Percentiles rank a stretch among this genome's conserved stretches.
These are phyloP conservation scores for Myotis vivesi DNA, from an alignment of 2,797 vertebrate genomes.

Conservation along the genomic window DNA sequence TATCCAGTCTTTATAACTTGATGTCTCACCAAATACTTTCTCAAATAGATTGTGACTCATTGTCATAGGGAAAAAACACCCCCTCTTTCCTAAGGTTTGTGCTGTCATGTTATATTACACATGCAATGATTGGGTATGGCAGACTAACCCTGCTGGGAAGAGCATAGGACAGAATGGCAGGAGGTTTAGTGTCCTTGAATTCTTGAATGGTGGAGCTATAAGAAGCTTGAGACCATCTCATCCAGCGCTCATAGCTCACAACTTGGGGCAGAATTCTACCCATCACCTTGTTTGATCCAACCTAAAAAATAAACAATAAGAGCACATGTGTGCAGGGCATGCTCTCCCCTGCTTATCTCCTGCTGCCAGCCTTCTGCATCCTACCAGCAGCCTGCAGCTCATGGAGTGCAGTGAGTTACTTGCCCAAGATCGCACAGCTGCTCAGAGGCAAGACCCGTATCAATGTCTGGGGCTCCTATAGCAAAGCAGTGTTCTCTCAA, in stretches of 20 bases:
- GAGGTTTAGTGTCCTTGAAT: neutral
- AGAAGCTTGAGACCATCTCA: neutral
- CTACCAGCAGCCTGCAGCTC: neutral
- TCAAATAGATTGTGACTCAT: neutral
- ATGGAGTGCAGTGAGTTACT: neutral
- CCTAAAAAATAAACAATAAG: neutral
- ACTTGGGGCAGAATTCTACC: neutral
- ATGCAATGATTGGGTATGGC: neutral
- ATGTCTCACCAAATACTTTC: neutral
- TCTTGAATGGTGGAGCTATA: neutral
- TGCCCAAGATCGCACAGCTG: neutral
- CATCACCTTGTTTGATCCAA: neutral
- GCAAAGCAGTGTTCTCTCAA: neutral
- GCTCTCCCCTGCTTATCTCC: neutral
- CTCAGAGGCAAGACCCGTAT: neutral
- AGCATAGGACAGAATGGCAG: neutral
- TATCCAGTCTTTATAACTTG: neutral
- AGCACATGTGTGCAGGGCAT: neutral
- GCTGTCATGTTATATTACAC: neutral
- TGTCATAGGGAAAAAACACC: neutral
- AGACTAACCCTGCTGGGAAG: neutral
- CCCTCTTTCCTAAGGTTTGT: conserved; percentile 7
- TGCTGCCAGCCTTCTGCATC: neutral
- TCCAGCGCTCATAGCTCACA: neutral
- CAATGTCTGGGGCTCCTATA: neutral